These are phyloP conservation scores for Anoplopoma fimbria DNA, from an alignment of 2,113 vertebrate species.

Conservation along the genomic window DNA sequence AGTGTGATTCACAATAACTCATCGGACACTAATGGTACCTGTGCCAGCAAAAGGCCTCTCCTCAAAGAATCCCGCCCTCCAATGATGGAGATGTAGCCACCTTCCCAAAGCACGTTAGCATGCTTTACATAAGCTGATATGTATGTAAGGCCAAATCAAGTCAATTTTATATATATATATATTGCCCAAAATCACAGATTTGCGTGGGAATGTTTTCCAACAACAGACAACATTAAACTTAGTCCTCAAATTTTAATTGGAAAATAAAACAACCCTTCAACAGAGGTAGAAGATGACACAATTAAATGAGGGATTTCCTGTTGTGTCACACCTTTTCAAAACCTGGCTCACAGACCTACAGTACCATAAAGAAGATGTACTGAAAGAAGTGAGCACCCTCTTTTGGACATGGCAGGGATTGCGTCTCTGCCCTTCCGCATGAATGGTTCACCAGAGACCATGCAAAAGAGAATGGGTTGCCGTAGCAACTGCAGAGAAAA, in stretches of 20 bases:
- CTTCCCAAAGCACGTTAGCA: neutral
- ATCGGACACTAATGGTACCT: neutral
- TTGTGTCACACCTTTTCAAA: neutral
- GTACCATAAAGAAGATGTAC: neutral
- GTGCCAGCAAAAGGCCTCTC: neutral
- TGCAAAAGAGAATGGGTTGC: slow-evolving; percentile 71
- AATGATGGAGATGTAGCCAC: neutral
- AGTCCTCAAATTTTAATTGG: neutral
- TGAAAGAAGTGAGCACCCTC: slow-evolving; percentile 59
- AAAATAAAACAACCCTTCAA: neutral
- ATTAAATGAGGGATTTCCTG: neutral
- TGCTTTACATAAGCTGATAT: neutral
- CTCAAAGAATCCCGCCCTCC: neutral
- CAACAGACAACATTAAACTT: neutral
- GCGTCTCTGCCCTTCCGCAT: neutral
- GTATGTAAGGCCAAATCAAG: neutral
- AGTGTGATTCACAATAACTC: no score
- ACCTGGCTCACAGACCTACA: neutral
- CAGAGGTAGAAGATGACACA: neutral
- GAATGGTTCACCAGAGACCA: slow-evolving; percentile 40
- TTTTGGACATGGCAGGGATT: slow-evolving; percentile 47
- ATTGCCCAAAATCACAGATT: neutral
- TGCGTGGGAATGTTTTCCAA: neutral
- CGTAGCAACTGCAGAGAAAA: slow-evolving; percentile 76
- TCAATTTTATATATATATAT: neutral